Percentiles rank a stretch among this genome's conserved stretches.
Evolutionary conservation across 1,140 invertebrate species (phyloP).

Genomic region (Calephelis virginiensis): DNA sequence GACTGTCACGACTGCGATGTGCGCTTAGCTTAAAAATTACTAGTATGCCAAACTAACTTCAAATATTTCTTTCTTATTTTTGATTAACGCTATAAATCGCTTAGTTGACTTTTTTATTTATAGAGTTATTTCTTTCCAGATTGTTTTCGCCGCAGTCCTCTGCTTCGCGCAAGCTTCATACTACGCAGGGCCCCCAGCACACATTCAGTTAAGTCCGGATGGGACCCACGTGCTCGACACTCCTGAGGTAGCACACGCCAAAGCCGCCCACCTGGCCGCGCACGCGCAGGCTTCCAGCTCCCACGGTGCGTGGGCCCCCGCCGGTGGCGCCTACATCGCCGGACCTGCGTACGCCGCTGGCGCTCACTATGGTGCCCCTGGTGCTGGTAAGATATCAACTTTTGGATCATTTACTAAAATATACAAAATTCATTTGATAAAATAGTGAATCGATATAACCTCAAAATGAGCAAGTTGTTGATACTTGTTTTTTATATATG

Average conservation of each 20-base stretch:
- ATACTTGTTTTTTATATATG: too few species aligned
- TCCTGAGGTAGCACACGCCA: slow-evolving; percentile 72
- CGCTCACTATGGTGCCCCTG: slow-evolving; percentile 65
- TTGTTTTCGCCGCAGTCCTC: slow-evolving; percentile 62
- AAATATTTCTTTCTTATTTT: too few species aligned
- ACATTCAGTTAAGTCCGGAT: slow-evolving; percentile 67
- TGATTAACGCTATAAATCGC: too few species aligned
- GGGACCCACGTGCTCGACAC: slow-evolving; percentile 70
- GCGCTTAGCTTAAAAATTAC: too few species aligned
- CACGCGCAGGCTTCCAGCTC: slow-evolving; percentile 59
- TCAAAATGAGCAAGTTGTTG: too few species aligned
- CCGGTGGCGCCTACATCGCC: slow-evolving; percentile 46
- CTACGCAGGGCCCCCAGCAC: slow-evolving; percentile 63
- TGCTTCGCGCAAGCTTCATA: slow-evolving; percentile 69
- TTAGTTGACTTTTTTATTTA: too few species aligned
- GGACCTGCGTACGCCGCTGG: slow-evolving; percentile 54
- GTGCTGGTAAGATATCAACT: slow-evolving; percentile 48
- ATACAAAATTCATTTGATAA: too few species aligned
- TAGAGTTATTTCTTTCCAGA: slow-evolving; percentile 39
- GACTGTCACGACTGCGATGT: too few species aligned
- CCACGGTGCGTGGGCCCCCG: slow-evolving; percentile 61
- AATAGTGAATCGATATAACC: too few species aligned
- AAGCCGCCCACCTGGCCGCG: slow-evolving; percentile 64
- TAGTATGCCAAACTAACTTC: too few species aligned
- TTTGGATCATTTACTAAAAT: neutral